Conservation (phyloP, 2,113 vertebrate genomes). For the Clinocottus analis region DNA sequence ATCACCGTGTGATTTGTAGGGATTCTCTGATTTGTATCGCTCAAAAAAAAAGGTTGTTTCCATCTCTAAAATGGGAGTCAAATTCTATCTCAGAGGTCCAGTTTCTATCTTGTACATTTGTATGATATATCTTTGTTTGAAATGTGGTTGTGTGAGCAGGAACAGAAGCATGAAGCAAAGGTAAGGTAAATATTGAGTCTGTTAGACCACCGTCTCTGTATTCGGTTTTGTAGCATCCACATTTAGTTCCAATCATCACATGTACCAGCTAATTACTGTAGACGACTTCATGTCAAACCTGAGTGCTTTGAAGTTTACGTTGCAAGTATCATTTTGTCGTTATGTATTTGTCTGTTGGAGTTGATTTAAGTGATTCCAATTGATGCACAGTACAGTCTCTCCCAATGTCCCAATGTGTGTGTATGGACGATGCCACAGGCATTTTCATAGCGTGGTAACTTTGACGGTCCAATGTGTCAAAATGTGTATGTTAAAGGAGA, state of each 20-base stretch:
- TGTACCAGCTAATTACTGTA: neutral
- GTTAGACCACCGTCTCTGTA: conserved; percentile 18
- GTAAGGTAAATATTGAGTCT: conserved; percentile 19
- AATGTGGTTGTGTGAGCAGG: neutral
- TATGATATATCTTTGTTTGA: conserved; percentile 3
- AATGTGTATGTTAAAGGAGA: neutral
- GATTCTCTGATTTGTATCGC: conserved; percentile 18
- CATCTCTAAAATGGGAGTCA: conserved; percentile 4
- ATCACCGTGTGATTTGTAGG: conserved; percentile 15
- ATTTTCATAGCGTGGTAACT: neutral
- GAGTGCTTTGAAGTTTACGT: conserved; percentile 10
- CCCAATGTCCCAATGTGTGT: neutral
- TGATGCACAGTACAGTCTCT: too few species aligned
- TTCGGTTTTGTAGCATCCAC: conserved; percentile 9
- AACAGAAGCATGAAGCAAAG: conserved; percentile 12
- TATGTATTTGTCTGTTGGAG: neutral
- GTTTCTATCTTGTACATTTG: neutral
- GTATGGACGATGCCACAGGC: neutral
- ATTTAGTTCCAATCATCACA: neutral
- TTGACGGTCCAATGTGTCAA: neutral
- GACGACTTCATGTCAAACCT: neutral
- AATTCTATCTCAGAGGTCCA: conserved; percentile 21
- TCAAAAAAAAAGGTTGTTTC: conserved; percentile 27
- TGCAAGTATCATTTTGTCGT: conserved; percentile 13
- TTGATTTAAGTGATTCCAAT: too few species aligned